A percentile compares a stretch with the other conserved stretches of the same genome.
Evolutionary conservation across 2,797 vertebrate species (phyloP).

Genomic region (Varecia variegata): DNA sequence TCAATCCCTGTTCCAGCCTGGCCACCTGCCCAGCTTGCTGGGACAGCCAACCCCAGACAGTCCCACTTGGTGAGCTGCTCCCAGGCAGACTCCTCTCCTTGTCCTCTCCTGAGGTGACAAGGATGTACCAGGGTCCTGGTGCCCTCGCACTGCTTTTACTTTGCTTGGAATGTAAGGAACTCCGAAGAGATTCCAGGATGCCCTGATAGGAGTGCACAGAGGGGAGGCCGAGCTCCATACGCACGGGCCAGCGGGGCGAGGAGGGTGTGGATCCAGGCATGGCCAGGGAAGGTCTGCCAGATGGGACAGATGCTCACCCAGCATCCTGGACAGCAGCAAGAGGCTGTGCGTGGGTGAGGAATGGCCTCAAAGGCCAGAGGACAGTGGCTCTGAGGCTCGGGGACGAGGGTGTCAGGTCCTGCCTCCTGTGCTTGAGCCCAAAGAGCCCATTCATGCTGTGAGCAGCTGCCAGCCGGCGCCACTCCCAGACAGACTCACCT

Average conservation of each 20-base stretch:
- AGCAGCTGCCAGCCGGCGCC: neutral
- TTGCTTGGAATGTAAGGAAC: neutral
- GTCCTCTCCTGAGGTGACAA: neutral
- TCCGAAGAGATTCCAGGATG: neutral
- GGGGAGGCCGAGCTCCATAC: neutral
- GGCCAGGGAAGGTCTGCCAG: neutral
- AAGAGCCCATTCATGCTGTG: neutral
- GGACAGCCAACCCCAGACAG: neutral
- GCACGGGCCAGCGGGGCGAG: neutral
- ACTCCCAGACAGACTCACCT: constrained; percentile 82
- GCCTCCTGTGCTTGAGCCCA: rapidly evolving
- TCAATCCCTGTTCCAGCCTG: neutral
- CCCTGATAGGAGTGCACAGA: neutral
- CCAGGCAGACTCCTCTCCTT: neutral
- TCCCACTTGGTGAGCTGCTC: neutral
- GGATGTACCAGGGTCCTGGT: neutral
- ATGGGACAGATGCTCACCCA: neutral
- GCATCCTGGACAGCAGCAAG: neutral
- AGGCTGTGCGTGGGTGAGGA: neutral
- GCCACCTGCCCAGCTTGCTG: too few species aligned
- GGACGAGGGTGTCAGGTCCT: neutral
- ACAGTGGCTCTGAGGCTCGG: neutral
- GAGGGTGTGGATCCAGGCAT: neutral
- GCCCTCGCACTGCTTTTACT: neutral
- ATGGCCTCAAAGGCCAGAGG: neutral